Conservation (phyloP, 2,888 invertebrate genomes). For the Cantharis lateralis region DNA sequence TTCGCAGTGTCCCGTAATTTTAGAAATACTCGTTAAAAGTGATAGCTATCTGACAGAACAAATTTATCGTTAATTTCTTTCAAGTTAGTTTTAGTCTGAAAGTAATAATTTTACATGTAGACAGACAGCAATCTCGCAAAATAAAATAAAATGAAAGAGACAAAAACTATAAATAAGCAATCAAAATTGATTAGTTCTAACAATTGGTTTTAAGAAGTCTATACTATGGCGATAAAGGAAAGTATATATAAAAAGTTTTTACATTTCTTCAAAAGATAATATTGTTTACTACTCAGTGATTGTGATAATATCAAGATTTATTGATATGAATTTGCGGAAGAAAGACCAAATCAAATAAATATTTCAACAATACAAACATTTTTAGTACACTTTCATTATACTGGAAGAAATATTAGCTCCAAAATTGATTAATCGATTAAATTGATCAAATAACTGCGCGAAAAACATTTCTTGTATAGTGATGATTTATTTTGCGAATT, state of each 20-base stretch:
- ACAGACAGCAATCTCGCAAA: not conserved
- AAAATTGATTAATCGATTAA: slow-evolving; percentile 6
- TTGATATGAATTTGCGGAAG: not conserved
- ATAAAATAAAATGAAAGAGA: not conserved
- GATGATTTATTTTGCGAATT: slow-evolving; percentile 2
- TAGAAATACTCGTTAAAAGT: slow-evolving; percentile 10
- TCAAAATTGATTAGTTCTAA: not conserved
- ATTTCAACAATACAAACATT: not conserved
- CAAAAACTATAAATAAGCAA: not conserved
- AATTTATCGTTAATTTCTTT: slow-evolving; percentile 5
- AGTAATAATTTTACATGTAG: not conserved
- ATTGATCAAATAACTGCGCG: not conserved
- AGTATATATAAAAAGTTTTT: not conserved
- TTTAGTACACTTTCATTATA: slow-evolving; percentile 15
- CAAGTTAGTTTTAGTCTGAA: not conserved
- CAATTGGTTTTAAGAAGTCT: not conserved
- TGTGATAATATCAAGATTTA: slow-evolving; percentile 4
- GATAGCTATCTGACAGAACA: slow-evolving; percentile 8
- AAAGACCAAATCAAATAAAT: not conserved
- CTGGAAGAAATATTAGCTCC: slow-evolving; percentile 10
- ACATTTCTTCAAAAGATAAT: slow-evolving; percentile 1
- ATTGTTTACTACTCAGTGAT: slow-evolving; percentile 4
- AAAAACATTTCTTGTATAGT: not conserved
- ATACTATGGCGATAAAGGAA: not conserved
- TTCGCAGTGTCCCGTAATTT: slow-evolving; percentile 16